Evolutionary conservation across 2,113 vertebrate genomes (phyloP), one percentile per base, ranked within the genome.

Genomic region (Aphyosemion australe): DNA sequence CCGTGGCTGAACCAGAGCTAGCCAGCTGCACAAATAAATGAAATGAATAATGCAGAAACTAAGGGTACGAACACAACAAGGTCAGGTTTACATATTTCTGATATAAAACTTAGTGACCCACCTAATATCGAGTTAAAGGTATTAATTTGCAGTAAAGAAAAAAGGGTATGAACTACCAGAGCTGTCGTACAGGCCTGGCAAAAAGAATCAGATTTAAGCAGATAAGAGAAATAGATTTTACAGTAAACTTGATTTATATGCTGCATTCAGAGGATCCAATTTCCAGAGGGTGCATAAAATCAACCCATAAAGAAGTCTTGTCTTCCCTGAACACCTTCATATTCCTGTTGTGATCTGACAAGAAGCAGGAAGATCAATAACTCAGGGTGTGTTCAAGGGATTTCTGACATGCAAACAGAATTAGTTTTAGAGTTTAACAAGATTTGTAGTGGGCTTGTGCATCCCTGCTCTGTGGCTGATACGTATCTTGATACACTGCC

Each of bases 351-450:
- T 53, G 62, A 47, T 73, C 70, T 37, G 26, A 16, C 50, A 53
- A 52, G 57, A 74, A 65, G 86, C 78, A 87, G 83, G 61, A 41
- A 71, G 81, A 87, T 90, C 89, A 83, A 86, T 86, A 87, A 47
- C 42, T 53, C 45, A 48, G 78, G 65, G 78, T 47, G 72, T 57
- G 51, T 78, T 78, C 76, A 69, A 78, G 84, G 74, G 70, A 73
- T 74, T 82, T 79, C 69, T 74, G 68, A 79, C 55, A 43, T 75
- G 70, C 50, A 19, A n/a, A 31, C 68, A 54, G 47, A 61, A 20
- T 68, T 77, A 74, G 66, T 65, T 77, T 15, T 5, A 13, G 43
- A 72, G 52, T 41, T 82, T 56, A 7, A 37, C 34, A 37, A 37
- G 34, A 37, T 37, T 37, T 37, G 34, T 37, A 37, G 34, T 10